Conservation (phyloP, 2,888 invertebrate species). For the Lacanobia oleracea region DNA sequence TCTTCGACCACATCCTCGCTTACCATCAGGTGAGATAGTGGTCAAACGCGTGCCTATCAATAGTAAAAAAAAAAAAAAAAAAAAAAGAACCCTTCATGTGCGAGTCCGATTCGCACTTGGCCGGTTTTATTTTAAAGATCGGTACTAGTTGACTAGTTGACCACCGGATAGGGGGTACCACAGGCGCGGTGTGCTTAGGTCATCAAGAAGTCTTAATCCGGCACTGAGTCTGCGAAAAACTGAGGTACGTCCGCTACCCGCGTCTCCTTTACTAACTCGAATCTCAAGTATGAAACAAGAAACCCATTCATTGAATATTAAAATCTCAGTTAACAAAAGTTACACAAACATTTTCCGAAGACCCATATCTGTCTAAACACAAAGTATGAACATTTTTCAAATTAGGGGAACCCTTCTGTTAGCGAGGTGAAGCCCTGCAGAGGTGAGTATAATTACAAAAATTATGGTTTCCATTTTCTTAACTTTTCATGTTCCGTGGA, state of each 20-base stretch:
- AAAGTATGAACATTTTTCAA: conserved; percentile 30
- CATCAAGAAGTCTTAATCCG: too few species aligned
- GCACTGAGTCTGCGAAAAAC: neutral
- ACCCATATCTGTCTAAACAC: conserved; percentile 13
- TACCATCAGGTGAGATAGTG: too few species aligned
- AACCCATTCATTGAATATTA: conserved; percentile 16
- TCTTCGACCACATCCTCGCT: too few species aligned
- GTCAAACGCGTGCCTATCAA: too few species aligned
- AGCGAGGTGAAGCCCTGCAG: conserved; percentile 49
- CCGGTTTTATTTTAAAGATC: too few species aligned
- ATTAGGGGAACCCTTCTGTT: conserved; percentile 42
- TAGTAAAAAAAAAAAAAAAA: too few species aligned
- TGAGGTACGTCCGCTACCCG: neutral
- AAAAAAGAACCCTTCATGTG: too few species aligned
- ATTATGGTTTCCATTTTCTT: conserved; percentile 37
- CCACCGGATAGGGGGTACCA: too few species aligned
- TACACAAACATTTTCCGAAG: conserved; percentile 12
- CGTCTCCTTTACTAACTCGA: neutral
- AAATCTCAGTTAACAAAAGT: conserved; percentile 7
- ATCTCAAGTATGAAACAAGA: neutral
- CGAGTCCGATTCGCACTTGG: too few species aligned
- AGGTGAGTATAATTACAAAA: conserved; percentile 56
- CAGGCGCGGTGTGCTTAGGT: too few species aligned
- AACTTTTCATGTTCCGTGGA: conserved; percentile 20
- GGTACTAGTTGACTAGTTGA: too few species aligned